These are phyloP conservation scores for Drosophila pullipes DNA, from an alignment of 2,888 invertebrate species.

Conservation along the genomic window DNA sequence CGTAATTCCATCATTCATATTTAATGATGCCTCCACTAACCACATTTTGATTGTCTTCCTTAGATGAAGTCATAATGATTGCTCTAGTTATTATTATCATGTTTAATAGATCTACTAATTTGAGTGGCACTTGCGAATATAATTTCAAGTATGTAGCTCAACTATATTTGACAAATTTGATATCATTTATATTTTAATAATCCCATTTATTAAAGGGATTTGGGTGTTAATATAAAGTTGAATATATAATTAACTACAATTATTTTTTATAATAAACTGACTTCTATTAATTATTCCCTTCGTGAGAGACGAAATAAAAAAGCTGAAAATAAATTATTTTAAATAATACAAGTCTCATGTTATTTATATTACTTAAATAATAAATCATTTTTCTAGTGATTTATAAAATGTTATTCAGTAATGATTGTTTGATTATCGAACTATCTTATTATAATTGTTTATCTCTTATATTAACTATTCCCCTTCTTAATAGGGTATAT, in stretches of 20 bases:
- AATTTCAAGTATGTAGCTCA: background rate
- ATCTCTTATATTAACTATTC: background rate
- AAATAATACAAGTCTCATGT: too few relatives aligned
- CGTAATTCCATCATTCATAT: conserved; percentile 49
- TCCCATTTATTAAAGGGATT: background rate
- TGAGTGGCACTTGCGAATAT: background rate
- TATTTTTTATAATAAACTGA: background rate
- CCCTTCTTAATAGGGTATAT: background rate
- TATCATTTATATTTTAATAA: background rate
- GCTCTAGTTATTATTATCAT: background rate
- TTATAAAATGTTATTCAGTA: too few relatives aligned
- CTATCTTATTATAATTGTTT: too few relatives aligned
- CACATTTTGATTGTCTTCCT: conserved; percentile 29
- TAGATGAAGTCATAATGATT: background rate
- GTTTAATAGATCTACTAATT: background rate
- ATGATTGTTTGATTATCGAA: too few relatives aligned
- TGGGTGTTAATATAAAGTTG: background rate
- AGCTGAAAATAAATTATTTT: too few relatives aligned
- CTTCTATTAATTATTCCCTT: background rate
- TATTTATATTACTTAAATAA: too few relatives aligned
- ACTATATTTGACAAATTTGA: background rate
- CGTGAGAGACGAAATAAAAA: too few relatives aligned
- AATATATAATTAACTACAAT: background rate
- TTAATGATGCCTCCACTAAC: conserved; percentile 37
- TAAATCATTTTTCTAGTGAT: too few relatives aligned